Percentiles rank a stretch among this genome's conserved stretches.
Conservation (phyloP, 2,888 invertebrate genomes). For the Hypercompe scribonia region DNA sequence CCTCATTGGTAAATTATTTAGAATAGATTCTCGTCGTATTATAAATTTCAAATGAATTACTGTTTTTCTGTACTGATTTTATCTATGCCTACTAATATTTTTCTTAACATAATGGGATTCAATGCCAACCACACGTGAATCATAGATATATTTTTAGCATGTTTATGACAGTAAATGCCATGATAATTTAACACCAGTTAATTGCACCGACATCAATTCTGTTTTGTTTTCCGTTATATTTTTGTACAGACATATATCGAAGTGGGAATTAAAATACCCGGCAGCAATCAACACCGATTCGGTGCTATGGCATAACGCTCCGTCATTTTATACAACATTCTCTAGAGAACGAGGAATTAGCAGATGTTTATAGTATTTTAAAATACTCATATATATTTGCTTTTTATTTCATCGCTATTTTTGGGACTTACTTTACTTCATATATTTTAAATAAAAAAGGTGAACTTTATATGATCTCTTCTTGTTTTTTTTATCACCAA, state of each 20-base stretch:
- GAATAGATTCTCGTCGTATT: not conserved
- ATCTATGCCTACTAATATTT: not conserved
- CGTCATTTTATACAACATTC: conserved; percentile 39
- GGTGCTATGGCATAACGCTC: conserved; percentile 34
- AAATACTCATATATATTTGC: not conserved
- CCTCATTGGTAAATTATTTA: not conserved
- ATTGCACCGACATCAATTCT: conserved; percentile 21
- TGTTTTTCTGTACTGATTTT: not conserved
- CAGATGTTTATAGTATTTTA: conserved; percentile 14
- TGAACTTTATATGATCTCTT: no score
- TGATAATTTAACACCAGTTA: conserved; percentile 16
- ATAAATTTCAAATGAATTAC: not conserved
- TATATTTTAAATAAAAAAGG: no score
- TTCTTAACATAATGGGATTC: not conserved
- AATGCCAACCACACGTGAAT: conserved; percentile 6
- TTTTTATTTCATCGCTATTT: not conserved
- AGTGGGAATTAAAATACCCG: conserved; percentile 43
- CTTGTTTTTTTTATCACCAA: no score
- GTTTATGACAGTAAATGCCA: conserved; percentile 9
- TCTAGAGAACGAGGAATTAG: conserved; percentile 38
- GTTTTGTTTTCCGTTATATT: conserved; percentile 23
- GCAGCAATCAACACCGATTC: conserved; percentile 50
- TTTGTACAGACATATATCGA: conserved; percentile 35
- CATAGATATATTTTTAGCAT: conserved; percentile 1
- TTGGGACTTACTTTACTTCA: not conserved